Conservation (phyloP, 2,888 invertebrate species). For the Ceramica pisi region DNA sequence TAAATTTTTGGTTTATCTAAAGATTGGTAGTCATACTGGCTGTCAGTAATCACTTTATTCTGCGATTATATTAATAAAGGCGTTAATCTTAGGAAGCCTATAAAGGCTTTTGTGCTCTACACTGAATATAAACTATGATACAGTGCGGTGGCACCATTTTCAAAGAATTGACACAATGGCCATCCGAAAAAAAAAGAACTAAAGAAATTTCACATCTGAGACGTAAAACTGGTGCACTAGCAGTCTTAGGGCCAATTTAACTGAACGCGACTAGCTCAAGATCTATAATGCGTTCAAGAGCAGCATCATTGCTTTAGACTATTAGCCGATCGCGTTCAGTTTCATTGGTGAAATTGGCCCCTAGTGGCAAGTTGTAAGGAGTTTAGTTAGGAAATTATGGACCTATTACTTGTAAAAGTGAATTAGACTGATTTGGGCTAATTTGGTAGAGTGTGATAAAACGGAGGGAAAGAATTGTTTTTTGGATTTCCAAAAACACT, state of each 20-base stretch:
- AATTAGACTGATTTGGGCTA: conserved; percentile 51
- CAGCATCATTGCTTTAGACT: neutral
- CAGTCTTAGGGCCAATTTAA: neutral
- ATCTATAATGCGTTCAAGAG: neutral
- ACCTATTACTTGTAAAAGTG: conserved; percentile 28
- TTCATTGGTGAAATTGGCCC: neutral
- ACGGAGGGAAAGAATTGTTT: neutral
- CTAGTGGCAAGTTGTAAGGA: neutral
- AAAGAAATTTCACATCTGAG: no score
- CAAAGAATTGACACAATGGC: neutral
- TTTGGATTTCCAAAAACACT: neutral
- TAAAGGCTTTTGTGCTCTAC: neutral
- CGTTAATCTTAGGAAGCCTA: neutral
- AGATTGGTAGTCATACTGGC: no score
- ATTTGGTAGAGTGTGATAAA: conserved; percentile 15
- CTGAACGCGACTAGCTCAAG: neutral
- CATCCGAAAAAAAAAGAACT: no score
- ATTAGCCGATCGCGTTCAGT: neutral
- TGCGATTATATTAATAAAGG: neutral
- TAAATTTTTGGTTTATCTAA: neutral
- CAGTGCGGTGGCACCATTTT: neutral
- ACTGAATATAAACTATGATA: neutral
- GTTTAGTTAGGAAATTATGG: conserved; percentile 11
- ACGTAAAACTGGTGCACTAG: neutral
- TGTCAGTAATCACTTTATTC: neutral